Base-by-base conservation (phyloP, 2,797 vertebrate species). In the Perodicticus potto region DNA sequence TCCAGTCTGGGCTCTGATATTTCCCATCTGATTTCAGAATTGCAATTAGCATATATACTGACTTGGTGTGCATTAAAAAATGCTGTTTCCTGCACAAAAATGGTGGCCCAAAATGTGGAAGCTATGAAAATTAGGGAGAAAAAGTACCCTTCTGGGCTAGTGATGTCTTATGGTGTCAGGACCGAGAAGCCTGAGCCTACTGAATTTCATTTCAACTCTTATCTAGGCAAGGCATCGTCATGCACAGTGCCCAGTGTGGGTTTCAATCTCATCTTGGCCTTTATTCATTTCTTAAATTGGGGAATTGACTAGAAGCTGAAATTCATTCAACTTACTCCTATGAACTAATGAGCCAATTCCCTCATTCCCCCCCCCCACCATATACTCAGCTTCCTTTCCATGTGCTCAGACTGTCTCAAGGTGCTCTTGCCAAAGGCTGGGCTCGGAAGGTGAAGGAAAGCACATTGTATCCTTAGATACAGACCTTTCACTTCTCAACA, bases 391-490 rank as follows among this genome's bases (percentile, higher is more conserved):
- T 29, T 55, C 77, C 43, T 87, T 57, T 45, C 2, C 17, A 1
- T 0, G 5, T 20, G 17, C 25, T 16, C 8, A 5, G 5, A 1
- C 53, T 53, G 1, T 4, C 29, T 67, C n/a, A 3, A 34, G 32
- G 25, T 4, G 55, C 20, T 76, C 7, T 25, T 22, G 37, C 32
- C 7, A 72, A 72, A 27, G 89, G 25, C 27, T 14, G 19, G 49
- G 37, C 43, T 9, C 0, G 4, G 43, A 57, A 16, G 19, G 11
- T 22, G 37, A 61, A 49, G 32, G 9, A 7, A 12, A 63, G 45
- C 0, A 9, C 5, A 5, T 32, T 5, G 5, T 63, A 34, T 7
- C 89, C 45, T 27, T 25, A 1, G 27, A 63, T 49, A 84, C 8
- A 57, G 40, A 87, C 10, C 8, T 43, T 90, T 92, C 14, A 20